A percentile compares a stretch with the other conserved stretches of the same genome.
Conservation (phyloP, 92 coral and sea anemone genomes). For the Phymanthus crucifer region DNA sequence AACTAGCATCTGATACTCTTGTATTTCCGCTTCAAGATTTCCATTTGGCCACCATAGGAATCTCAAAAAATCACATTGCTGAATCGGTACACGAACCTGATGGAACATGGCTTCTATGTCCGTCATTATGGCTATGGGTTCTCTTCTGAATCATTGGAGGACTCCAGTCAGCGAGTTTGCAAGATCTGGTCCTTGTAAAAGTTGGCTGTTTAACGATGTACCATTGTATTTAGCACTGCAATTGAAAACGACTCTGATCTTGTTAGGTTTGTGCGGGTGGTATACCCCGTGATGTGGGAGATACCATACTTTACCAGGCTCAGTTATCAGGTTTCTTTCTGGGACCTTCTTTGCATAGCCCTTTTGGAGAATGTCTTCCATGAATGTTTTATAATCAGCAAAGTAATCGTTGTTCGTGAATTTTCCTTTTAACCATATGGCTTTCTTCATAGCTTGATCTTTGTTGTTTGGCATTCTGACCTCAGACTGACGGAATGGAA, state of each 20-base stretch:
- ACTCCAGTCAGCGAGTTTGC: constrained; percentile 59
- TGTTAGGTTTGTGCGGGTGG: constrained; percentile 52
- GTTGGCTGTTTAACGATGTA: constrained; percentile 52
- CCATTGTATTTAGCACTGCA: constrained; percentile 52
- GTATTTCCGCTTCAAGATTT: neutral
- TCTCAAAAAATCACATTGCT: constrained; percentile 45
- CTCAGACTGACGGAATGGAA: constrained; percentile 51
- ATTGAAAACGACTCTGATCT: constrained; percentile 55
- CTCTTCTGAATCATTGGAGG: constrained; percentile 44
- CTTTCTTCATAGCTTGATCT: constrained; percentile 49
- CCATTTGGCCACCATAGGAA: constrained; percentile 56
- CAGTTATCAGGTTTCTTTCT: constrained; percentile 3
- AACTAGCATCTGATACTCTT: constrained; percentile 26
- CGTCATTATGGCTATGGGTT: constrained; percentile 56
- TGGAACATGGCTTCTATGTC: constrained; percentile 59
- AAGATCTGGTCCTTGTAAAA: constrained; percentile 61
- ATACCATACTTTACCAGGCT: constrained; percentile 51
- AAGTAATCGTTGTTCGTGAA: constrained; percentile 46
- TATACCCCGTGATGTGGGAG: constrained; percentile 67
- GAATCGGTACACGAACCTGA: constrained; percentile 48
- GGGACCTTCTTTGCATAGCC: constrained; percentile 57
- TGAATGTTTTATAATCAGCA: constrained; percentile 42
- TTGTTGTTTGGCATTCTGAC: constrained; percentile 58
- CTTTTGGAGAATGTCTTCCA: constrained; percentile 50
- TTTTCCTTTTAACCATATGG: constrained; percentile 48